Evolutionary conservation across 2,888 invertebrate species (phyloP).

Genomic region (Eilema caniola): DNA sequence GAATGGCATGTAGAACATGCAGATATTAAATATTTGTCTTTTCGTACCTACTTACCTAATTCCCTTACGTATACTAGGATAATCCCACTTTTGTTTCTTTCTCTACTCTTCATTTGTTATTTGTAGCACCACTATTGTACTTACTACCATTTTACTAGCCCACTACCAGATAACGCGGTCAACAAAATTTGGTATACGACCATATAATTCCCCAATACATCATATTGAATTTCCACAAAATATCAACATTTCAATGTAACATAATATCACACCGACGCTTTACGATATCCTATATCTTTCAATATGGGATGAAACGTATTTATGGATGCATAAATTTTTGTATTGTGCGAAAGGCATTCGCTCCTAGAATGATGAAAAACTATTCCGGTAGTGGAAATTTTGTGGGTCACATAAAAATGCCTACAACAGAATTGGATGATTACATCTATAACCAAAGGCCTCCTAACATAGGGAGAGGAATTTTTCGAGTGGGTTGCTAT

Average conservation of each 20-base stretch:
- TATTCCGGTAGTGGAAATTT: slow-evolving; percentile 32
- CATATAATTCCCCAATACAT: slow-evolving; percentile 35
- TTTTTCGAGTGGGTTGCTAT: no score
- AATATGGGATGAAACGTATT: slow-evolving; percentile 43
- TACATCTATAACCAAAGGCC: not conserved
- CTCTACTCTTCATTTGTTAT: not conserved
- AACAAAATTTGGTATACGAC: slow-evolving; percentile 33
- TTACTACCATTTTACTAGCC: slow-evolving; percentile 18
- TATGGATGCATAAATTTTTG: slow-evolving; percentile 47
- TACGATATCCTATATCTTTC: slow-evolving; percentile 44
- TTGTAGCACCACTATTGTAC: not conserved
- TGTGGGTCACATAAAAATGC: not conserved
- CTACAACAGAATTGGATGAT: not conserved
- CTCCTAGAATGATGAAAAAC: slow-evolving; percentile 45
- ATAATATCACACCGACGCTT: slow-evolving; percentile 43
- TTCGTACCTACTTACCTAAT: no score
- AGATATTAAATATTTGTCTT: no score
- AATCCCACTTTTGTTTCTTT: not conserved
- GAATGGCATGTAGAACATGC: no score
- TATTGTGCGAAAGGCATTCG: slow-evolving; percentile 33
- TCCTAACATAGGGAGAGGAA: no score
- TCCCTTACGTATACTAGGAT: no score
- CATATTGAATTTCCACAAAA: slow-evolving; percentile 48
- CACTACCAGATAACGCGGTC: slow-evolving; percentile 14
- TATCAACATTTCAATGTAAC: slow-evolving; percentile 31